These are phyloP conservation scores for Chunga burmeisteri DNA, from an alignment of 2,113 vertebrate genomes.

Conservation along the genomic window DNA sequence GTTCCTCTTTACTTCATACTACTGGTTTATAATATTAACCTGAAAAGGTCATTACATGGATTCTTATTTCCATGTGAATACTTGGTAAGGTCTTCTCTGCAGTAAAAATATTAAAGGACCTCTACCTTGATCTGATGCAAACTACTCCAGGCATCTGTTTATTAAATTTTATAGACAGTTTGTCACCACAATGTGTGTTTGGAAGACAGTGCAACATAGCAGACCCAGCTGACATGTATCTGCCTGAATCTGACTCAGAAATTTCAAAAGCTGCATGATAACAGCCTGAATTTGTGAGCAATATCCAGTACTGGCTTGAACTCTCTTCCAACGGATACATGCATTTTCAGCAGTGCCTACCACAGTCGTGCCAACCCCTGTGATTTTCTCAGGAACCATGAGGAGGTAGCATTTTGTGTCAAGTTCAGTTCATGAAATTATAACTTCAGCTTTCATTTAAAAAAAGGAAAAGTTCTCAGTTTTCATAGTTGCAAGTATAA, in stretches of 20 bases:
- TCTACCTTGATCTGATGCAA: neutral
- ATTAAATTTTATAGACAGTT: neutral
- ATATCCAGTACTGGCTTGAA: neutral
- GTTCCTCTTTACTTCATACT: neutral
- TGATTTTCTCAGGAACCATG: neutral
- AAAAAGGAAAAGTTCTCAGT: neutral
- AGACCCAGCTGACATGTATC: neutral
- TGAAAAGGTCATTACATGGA: neutral
- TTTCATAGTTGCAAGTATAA: neutral
- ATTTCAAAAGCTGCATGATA: neutral
- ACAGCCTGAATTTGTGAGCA: neutral
- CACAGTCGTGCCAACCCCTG: neutral
- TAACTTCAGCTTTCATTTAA: neutral
- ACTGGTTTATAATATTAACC: neutral
- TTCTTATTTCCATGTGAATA: neutral
- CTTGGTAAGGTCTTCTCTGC: neutral
- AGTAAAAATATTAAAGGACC: neutral
- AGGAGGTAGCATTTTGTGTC: neutral
- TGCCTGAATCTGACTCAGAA: neutral
- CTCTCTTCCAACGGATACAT: accelerated
- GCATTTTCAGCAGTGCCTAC: neutral
- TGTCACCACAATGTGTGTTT: neutral
- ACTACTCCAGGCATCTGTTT: neutral
- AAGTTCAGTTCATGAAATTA: neutral
- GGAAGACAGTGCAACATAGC: neutral